Conservation (phyloP, 2,888 invertebrate species). For the Troilus luridus region DNA sequence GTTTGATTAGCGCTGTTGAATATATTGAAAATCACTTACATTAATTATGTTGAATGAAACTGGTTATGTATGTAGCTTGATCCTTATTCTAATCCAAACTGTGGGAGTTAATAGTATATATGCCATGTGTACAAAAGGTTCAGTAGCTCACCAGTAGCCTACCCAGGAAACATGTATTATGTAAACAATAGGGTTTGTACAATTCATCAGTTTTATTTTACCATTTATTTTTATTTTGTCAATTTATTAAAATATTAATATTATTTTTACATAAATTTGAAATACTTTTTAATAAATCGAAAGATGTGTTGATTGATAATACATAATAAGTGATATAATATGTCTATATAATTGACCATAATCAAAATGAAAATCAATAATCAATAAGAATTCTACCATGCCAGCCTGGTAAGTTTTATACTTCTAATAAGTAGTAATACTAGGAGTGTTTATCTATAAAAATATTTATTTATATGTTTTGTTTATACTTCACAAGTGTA, state of each 20-base stretch:
- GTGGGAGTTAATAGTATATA: neutral
- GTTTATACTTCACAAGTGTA: neutral
- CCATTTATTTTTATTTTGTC: neutral
- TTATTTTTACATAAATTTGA: neutral
- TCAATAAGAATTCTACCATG: neutral
- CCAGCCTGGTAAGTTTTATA: neutral
- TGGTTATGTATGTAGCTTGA: neutral
- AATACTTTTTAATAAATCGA: neutral
- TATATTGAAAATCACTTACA: neutral
- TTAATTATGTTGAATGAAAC: neutral
- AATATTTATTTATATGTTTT: neutral
- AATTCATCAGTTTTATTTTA: neutral
- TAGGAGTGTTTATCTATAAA: neutral
- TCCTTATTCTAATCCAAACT: slow-evolving; percentile 7
- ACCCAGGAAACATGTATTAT: neutral
- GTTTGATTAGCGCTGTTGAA: neutral
- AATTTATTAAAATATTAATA: neutral
- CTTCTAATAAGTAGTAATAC: neutral
- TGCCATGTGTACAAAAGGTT: neutral
- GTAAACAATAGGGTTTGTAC: slow-evolving; percentile 3
- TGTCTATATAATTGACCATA: neutral
- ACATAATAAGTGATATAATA: neutral
- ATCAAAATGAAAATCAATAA: neutral
- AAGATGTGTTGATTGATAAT: neutral
- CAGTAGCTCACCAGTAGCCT: neutral